Evolutionary conservation across 1,140 invertebrate genomes (phyloP).

Genomic region (Bathynomus jamesi): DNA sequence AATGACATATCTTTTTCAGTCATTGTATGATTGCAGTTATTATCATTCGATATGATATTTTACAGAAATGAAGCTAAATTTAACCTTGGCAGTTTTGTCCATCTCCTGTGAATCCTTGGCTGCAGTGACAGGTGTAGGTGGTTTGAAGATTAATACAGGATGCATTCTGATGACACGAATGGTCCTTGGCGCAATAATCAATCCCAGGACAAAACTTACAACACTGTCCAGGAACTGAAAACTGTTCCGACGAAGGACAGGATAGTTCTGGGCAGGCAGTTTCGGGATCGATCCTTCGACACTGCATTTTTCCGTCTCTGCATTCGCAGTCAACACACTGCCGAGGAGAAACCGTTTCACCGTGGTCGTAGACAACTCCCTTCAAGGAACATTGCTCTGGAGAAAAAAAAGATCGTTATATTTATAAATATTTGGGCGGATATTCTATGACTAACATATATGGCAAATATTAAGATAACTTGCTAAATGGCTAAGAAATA

Average conservation of each 20-base stretch:
- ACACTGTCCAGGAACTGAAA: constrained; percentile 72
- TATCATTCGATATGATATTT: too few species aligned
- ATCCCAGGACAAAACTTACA: constrained; percentile 87
- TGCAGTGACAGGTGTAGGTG: constrained; percentile 73
- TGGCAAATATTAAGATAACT: too few species aligned
- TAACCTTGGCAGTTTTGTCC: constrained; percentile 68
- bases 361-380: constrained; percentile 71
- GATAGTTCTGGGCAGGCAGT: constrained; percentile 66
- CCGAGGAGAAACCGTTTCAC: constrained; percentile 61
- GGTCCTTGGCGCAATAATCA: constrained; percentile 76
- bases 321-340: constrained; percentile 66
- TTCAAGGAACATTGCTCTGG: constrained; percentile 68
- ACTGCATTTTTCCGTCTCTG: constrained; percentile 69
- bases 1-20: too few species aligned
- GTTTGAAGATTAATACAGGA: constrained; percentile 76
- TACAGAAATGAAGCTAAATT: too few species aligned
- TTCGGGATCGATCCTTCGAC: constrained; percentile 61
- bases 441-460: too few species aligned
- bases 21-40: too few species aligned
- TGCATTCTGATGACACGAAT: constrained; percentile 71
- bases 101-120: constrained; percentile 70
- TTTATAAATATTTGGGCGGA: too few species aligned
- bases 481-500: too few species aligned
- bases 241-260: constrained; percentile 67
- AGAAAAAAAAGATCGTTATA: too few species aligned